phyloP scores from a whole-genome alignment of 2,888 invertebrate genomes.

The Clusia tigrina region DNA sequence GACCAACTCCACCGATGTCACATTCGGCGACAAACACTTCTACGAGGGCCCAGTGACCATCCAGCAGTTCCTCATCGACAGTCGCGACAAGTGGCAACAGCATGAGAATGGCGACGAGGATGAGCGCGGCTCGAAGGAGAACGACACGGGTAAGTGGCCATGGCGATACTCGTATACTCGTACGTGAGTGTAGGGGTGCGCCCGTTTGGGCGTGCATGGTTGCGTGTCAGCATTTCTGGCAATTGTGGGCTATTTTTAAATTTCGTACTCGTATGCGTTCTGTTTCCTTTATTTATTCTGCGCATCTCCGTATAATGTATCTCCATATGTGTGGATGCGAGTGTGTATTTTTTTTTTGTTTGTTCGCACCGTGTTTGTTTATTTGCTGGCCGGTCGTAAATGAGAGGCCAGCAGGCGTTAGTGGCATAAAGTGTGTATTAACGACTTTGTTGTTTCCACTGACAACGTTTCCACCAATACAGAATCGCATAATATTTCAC shows the following conservation, averaged over 20 bases:
- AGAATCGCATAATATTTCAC: not conserved
- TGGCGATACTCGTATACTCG: not conserved
- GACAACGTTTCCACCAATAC: slow-evolving; percentile 5
- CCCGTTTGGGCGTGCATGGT: not conserved
- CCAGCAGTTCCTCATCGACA: slow-evolving; percentile 73
- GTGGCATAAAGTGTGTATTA: slow-evolving; percentile 13
- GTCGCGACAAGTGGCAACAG: slow-evolving; percentile 55
- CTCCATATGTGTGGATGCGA: not conserved
- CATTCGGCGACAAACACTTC: slow-evolving; percentile 79
- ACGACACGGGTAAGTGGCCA: slow-evolving; percentile 40
- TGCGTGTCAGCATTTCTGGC: not conserved
- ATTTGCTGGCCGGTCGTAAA: not conserved
- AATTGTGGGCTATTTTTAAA: slow-evolving; percentile 17
- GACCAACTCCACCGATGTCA: slow-evolving; percentile 75
- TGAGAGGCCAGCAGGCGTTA: slow-evolving; percentile 9
- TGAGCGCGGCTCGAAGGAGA: slow-evolving; percentile 26
- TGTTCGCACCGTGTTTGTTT: slow-evolving; percentile 14
- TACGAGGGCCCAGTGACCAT: slow-evolving; percentile 82
- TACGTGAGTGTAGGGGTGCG: not conserved
- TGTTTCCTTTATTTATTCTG: slow-evolving; percentile 3
- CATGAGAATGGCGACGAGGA: slow-evolving; percentile 35
- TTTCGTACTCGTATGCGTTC: not conserved
- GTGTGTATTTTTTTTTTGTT: not conserved
- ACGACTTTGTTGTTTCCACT: not conserved
- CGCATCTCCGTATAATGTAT: no score